Conservation (phyloP, 2,113 vertebrate genomes). For the Rousettus leschenaultii region DNA sequence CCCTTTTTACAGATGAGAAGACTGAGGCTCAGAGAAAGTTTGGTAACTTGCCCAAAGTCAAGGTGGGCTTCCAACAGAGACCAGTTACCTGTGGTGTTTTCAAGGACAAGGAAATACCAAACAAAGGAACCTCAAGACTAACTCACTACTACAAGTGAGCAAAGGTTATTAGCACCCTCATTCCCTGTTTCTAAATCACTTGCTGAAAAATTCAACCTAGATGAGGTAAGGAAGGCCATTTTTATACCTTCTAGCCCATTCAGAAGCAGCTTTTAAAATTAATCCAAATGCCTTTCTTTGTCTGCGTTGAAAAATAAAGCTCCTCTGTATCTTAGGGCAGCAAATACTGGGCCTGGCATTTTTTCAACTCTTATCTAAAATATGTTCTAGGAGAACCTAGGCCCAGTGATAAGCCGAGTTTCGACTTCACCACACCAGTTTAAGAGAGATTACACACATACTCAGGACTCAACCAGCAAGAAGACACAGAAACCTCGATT, state of each 20-base stretch:
- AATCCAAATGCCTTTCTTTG: slow-evolving; percentile 43
- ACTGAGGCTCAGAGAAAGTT: neutral
- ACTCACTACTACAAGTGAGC: neutral
- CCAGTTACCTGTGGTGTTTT: neutral
- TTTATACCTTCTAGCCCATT: neutral
- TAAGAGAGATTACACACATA: slow-evolving; percentile 41
- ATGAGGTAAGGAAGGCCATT: neutral
- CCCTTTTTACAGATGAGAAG: neutral
- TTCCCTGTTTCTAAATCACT: neutral
- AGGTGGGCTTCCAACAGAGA: neutral
- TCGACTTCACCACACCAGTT: neutral
- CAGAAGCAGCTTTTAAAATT: slow-evolving; percentile 20
- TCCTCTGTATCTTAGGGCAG: neutral
- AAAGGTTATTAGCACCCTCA: neutral
- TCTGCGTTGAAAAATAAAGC: slow-evolving; percentile 34
- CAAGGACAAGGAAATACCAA: neutral
- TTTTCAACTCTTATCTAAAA: slow-evolving; percentile 53
- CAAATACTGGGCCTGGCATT: neutral
- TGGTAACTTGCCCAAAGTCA: neutral
- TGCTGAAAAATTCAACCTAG: neutral
- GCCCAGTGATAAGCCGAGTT: slow-evolving; percentile 37
- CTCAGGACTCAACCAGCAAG: neutral
- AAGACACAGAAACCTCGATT: slow-evolving; percentile 29
- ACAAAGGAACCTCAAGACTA: neutral
- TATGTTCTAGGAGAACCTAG: slow-evolving; percentile 47